Evolutionary conservation across 1,140 invertebrate genomes (phyloP).

Genomic region (Teleogryllus occipitalis): DNA sequence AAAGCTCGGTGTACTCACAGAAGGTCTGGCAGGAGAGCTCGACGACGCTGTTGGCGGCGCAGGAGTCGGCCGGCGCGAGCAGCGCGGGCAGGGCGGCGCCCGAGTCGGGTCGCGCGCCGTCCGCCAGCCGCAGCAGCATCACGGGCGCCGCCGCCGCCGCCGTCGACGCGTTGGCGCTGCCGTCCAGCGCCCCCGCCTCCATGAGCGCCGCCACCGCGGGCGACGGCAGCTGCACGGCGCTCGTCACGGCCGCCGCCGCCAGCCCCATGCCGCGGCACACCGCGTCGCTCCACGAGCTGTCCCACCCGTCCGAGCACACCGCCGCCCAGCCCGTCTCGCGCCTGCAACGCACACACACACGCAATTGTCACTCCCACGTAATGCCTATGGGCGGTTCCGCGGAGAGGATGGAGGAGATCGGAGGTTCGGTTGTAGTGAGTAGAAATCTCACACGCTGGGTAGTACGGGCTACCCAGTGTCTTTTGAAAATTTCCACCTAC

Average conservation of each 20-base stretch:
- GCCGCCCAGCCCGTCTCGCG: slow-evolving; percentile 28
- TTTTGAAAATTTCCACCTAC: too few relatives aligned
- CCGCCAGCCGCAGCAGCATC: not conserved
- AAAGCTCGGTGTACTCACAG: slow-evolving; percentile 31
- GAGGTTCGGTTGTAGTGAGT: too few relatives aligned
- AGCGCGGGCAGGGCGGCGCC: slow-evolving; percentile 33
- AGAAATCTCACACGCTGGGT: too few relatives aligned
- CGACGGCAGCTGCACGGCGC: not conserved
- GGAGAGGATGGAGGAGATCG: too few relatives aligned
- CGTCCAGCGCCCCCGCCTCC: not conserved
- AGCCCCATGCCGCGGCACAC: slow-evolving; percentile 48
- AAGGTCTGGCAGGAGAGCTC: slow-evolving; percentile 50
- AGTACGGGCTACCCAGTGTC: too few relatives aligned
- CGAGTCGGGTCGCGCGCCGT: slow-evolving; percentile 28
- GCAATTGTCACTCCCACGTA: too few relatives aligned
- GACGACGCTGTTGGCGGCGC: slow-evolving; percentile 39
- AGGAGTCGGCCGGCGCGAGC: slow-evolving; percentile 37
- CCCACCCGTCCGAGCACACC: slow-evolving; percentile 47
- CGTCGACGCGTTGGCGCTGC: not conserved
- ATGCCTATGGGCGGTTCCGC: too few relatives aligned
- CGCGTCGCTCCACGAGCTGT: slow-evolving; percentile 41
- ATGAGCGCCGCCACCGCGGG: too few relatives aligned
- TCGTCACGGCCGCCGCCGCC: slow-evolving; percentile 21
- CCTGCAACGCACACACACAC: not conserved
- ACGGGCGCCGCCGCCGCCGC: too few relatives aligned